Base-by-base conservation (phyloP, 2,888 invertebrate genomes). In the Lepeophtheirus nordmannii region DNA sequence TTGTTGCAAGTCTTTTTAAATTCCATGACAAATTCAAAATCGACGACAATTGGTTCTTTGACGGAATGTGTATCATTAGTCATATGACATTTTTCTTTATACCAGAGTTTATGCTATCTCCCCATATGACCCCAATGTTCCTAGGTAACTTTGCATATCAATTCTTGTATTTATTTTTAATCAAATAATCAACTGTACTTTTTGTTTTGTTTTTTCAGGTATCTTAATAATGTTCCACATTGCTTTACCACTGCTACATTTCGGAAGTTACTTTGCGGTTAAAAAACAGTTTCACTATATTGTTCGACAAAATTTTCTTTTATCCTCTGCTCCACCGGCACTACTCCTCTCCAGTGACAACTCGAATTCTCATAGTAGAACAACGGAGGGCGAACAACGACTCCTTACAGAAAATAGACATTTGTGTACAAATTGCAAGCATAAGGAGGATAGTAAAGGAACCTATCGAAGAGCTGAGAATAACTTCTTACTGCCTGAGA, bases 401-500 rank as follows among this genome's bases (percentile, higher is more conserved):
- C 53, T 46, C 2, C 17, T 46, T 5, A 46, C n/a, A n/a, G 53
- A 46, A 46, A 14, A 46, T 46, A 46, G 53, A 46, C 53, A 46
- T 46, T 46, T 46, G 8, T 46, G 53, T 46, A 46, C 8, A 17
- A 46, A 46, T 17, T 46, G 53, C 17, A 46, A 46, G 17, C 53
- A 46, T 17, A 46, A 46, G 53, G 53, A 46, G 17, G 53, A 46
- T 8, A 46, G 53, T 8, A 46, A 46, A 17, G 53, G 53, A 46
- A 46, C 53, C 53, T 46, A 46, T 46, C 53, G 53, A 46, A 46
- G 53, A 46, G 53, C 53, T 8, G 53, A 46, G 17, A 46, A 46
- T 46, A 46, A 46, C 53, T 46, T 46, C 53, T 46, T 46, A 46
- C 53, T 46, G 53, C 53, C 53, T n/a, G 53, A 46, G 17, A 46